Conservation (phyloP, 2,888 invertebrate species). For the Sphinx pinastri region DNA sequence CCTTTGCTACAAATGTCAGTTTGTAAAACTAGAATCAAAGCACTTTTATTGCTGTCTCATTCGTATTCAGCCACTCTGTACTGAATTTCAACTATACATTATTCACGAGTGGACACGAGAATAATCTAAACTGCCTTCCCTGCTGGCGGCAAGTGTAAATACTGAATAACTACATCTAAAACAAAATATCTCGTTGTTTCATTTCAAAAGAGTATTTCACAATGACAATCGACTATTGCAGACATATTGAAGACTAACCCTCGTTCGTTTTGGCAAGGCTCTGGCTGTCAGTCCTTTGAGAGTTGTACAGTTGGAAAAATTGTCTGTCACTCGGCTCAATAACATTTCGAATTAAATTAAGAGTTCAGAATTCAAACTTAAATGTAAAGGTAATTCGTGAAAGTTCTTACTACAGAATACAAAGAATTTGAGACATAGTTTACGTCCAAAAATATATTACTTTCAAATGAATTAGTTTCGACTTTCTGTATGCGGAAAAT, state of each 20-base stretch:
- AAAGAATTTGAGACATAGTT: not conserved
- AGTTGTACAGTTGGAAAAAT: constrained; percentile 16
- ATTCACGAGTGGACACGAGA: constrained; percentile 6
- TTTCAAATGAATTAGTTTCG: too few species aligned
- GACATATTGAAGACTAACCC: constrained; percentile 30
- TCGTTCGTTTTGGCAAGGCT: constrained; percentile 25
- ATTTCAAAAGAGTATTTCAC: not conserved
- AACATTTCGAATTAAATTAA: constrained; percentile 9
- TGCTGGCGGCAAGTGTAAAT: not conserved
- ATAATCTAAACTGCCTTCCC: not conserved
- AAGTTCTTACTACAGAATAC: not conserved
- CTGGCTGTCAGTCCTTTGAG: constrained; percentile 18
- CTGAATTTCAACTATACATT: not conserved
- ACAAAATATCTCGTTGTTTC: not conserved
- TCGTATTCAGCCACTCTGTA: not conserved
- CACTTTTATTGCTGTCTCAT: not conserved
- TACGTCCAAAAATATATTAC: not conserved
- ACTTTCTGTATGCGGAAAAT: too few species aligned
- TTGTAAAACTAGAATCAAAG: not conserved
- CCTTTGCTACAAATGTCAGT: not conserved
- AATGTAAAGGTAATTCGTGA: not conserved
- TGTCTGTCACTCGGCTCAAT: not conserved
- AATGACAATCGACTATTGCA: constrained; percentile 26
- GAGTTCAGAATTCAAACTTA: not conserved
- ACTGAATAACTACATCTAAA: not conserved